Conservation (phyloP, 1,140 invertebrate genomes). For the Lepidurus apus region DNA sequence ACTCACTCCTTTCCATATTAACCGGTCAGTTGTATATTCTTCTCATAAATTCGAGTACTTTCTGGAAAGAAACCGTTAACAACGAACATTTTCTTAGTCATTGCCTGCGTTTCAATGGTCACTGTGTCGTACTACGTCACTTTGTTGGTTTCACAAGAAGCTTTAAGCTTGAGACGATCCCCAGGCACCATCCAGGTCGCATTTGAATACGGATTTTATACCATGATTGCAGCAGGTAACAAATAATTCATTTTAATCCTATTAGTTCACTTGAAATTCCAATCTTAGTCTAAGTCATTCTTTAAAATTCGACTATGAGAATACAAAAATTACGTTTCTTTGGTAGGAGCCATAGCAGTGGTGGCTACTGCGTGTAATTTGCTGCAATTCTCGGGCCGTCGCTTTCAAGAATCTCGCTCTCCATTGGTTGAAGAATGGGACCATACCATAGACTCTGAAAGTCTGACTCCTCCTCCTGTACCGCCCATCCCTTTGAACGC, state of each 20-base stretch:
- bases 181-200: slow-evolving; percentile 45
- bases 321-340: slow-evolving; percentile 17
- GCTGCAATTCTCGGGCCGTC: slow-evolving; percentile 30
- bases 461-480: slow-evolving; percentile 23
- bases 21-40: not conserved
- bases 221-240: slow-evolving; percentile 51
- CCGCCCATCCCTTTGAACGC: slow-evolving; percentile 24
- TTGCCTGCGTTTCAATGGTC: slow-evolving; percentile 52
- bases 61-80: not conserved
- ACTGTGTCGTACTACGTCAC: slow-evolving; percentile 52
- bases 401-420: slow-evolving; percentile 36
- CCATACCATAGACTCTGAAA: slow-evolving; percentile 41
- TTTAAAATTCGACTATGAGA: not conserved
- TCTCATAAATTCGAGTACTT: not conserved
- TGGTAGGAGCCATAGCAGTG: slow-evolving; percentile 41
- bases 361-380: slow-evolving; percentile 42
- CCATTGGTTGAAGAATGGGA: slow-evolving; percentile 41
- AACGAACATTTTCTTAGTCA: slow-evolving; percentile 40
- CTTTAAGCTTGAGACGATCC: slow-evolving; percentile 43
- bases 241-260: slow-evolving; percentile 18
- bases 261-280: slow-evolving; percentile 24
- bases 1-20: not conserved
- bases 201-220: slow-evolving; percentile 54
- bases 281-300: not conserved
- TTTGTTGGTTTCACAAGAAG: slow-evolving; percentile 47